phyloP scores from a whole-genome alignment of 2,888 invertebrate species.

The Tipula vernalis region DNA sequence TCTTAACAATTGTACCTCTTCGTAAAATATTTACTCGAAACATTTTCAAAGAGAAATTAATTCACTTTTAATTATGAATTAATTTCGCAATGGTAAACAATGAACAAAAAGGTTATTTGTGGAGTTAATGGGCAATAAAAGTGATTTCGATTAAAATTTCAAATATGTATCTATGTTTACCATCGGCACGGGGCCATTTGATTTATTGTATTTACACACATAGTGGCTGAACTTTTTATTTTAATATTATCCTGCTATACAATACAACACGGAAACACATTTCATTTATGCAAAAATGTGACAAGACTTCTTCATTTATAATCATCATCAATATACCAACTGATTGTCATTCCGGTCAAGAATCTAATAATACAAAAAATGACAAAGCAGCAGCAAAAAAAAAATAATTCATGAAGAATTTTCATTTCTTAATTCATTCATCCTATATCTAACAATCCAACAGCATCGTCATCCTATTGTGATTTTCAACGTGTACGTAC shows the following conservation, averaged over 20 bases:
- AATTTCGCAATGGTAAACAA: too few species aligned
- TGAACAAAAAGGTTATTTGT: too few species aligned
- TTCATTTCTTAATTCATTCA: neutral
- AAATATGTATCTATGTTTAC: too few species aligned
- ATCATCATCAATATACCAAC: neutral
- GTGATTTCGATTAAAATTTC: too few species aligned
- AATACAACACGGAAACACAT: neutral
- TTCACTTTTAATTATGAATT: too few species aligned
- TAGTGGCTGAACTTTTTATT: neutral
- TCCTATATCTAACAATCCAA: neutral
- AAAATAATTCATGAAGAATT: neutral
- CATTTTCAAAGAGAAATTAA: too few species aligned
- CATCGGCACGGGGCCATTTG: neutral
- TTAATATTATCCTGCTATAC: neutral
- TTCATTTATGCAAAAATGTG: neutral
- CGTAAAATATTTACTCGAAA: too few species aligned
- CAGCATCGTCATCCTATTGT: neutral
- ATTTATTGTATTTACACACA: neutral
- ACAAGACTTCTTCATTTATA: neutral
- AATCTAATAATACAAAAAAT: neutral
- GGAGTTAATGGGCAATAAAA: too few species aligned
- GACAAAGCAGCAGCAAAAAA: neutral
- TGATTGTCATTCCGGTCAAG: neutral
- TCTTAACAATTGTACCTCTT: too few species aligned
- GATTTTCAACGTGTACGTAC: neutral